These are phyloP conservation scores for Eupristina koningsbergeri DNA, from an alignment of 1,140 invertebrate species.

Conservation along the genomic window DNA sequence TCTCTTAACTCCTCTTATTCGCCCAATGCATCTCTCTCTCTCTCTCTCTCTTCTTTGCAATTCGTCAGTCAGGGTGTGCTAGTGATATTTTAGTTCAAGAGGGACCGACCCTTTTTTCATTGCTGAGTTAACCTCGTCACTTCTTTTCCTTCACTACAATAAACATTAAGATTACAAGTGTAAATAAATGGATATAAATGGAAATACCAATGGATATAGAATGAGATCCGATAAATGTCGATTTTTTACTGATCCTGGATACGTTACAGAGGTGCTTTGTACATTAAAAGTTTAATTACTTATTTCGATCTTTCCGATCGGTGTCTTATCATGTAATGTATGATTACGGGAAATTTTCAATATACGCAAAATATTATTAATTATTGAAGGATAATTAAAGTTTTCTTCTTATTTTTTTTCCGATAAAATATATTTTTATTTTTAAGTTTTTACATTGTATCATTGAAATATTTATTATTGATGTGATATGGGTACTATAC, in stretches of 20 bases:
- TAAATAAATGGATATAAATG: no score
- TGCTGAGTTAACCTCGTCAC: constrained; percentile 17
- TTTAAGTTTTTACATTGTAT: no score
- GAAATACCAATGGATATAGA: neutral
- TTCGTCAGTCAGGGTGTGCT: neutral
- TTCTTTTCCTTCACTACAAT: neutral
- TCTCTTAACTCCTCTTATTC: neutral
- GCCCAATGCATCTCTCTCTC: neutral
- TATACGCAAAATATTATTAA: neutral
- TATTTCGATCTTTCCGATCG: neutral
- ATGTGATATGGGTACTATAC: no score
- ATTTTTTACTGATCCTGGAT: constrained; percentile 17
- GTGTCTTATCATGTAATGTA: constrained; percentile 4
- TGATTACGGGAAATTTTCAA: neutral
- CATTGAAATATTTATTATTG: no score
- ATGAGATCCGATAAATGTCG: neutral
- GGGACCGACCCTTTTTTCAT: neutral
- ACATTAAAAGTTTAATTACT: neutral
- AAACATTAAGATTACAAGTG: constrained; percentile 3
- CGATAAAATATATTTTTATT: no score
- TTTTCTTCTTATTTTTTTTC: no score
- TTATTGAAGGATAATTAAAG: constrained; percentile 8
- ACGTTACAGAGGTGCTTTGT: neutral
- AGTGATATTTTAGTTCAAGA: neutral
- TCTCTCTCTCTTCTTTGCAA: neutral